These are phyloP conservation scores for Gryllus longicercus DNA, from an alignment of 2,888 invertebrate genomes.

Conservation along the genomic window DNA sequence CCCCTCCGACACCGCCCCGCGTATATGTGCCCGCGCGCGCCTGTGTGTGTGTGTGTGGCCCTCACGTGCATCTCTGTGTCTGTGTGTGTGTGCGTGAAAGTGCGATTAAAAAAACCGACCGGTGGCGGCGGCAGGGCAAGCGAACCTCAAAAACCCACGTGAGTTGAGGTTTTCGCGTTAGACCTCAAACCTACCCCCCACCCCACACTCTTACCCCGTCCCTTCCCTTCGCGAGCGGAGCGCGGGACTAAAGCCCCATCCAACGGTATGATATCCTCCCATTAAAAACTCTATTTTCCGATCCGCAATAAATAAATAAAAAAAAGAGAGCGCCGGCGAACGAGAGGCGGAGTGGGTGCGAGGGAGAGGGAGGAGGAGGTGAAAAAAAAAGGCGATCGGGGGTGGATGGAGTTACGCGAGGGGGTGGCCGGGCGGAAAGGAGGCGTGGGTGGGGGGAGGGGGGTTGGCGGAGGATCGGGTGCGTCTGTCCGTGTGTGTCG, in stretches of 20 bases:
- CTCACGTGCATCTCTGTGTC: no score
- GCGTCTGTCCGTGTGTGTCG: no score
- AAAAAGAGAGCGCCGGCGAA: background rate
- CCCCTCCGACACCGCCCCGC: slow-evolving; percentile 21
- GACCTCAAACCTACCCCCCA: slow-evolving; percentile 37
- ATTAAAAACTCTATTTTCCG: slow-evolving; percentile 33
- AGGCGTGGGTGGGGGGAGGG: no score
- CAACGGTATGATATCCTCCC: slow-evolving; percentile 33
- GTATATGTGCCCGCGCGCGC: background rate
- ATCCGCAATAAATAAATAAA: slow-evolving; percentile 24
- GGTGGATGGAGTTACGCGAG: no score
- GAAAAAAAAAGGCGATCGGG: no score
- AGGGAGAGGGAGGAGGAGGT: slow-evolving; percentile 2
- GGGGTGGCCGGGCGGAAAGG: no score
- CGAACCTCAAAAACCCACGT: slow-evolving; percentile 41
- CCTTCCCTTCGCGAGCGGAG: no score
- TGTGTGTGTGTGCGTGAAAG: background rate
- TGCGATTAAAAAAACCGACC: slow-evolving; percentile 37
- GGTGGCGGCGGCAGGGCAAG: slow-evolving; percentile 41
- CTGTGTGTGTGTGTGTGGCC: background rate
- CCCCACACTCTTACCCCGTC: background rate
- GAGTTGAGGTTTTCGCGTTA: slow-evolving; percentile 39
- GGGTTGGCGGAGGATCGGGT: no score
- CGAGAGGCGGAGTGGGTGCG: slow-evolving; percentile 11
- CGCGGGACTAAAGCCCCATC: slow-evolving; percentile 27